Evolutionary conservation across 2,113 vertebrate species (phyloP), one percentile per base, ranked within the genome.

Genomic region (Anoplopoma fimbria): DNA sequence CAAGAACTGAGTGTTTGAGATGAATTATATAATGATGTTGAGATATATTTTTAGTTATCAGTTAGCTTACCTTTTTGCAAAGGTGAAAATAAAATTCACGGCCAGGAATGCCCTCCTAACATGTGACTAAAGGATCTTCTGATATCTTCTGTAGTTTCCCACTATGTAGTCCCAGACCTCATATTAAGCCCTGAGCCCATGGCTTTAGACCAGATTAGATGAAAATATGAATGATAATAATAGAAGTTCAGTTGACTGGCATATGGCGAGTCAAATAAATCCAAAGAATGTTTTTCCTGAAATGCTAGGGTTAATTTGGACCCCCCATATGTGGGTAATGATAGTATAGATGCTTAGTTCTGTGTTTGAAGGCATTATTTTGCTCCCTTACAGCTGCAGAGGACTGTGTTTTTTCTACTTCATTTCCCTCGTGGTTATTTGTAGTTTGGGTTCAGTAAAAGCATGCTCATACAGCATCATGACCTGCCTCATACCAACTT

Each of bases 141-240:
- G 15, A 83, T 33, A 75, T 76, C 69, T 69, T 55, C 69, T 57
- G 31, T 83, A 85, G 76, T 55, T 62, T 81, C 57, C 55, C 57
- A 9, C 49, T 74, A 21, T 88, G 80, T 49, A 60, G 61, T 33
- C 25, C 53, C 68, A 68, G 72, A 87, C 25, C 17, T 84, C 83
- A 75, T n/a, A 45, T 67, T 82, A 74, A 82, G 68, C 75, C 62
- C 42, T 38, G 53, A 84, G 69, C 69, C 51, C 57, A 62, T 64
- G 86, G 81, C 89, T 92, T 90, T 82, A 86, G 65, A 69, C 21
- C 69, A 90, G 81, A 88, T 83, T 83, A 76, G 70, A 68, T 64
- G 45, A 82, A 87, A 87, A 82, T 67, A 80, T 84, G 65, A 90
- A 82, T 82, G 73, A 89, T 79, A 79, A 88, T 83, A 51, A 86